phyloP scores from a whole-genome alignment of 2,797 vertebrate species.

The Picus viridis region DNA sequence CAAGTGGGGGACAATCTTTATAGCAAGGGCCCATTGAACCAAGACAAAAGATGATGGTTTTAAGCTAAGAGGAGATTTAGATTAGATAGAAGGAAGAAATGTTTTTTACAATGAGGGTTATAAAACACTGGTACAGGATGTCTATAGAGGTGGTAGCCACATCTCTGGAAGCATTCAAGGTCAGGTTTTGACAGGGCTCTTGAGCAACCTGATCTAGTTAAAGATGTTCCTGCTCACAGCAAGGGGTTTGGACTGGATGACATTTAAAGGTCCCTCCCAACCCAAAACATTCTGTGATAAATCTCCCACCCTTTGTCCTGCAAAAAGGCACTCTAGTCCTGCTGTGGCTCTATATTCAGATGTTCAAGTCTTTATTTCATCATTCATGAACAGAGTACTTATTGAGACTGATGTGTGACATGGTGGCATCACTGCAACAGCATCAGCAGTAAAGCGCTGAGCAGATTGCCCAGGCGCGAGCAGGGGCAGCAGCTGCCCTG shows the following conservation, averaged over 20 bases:
- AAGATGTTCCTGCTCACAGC: not conserved
- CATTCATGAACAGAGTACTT: no score
- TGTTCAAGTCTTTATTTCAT: not conserved
- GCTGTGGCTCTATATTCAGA: not conserved
- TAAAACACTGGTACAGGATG: not conserved
- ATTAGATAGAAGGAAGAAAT: not conserved
- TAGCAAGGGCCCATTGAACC: not conserved
- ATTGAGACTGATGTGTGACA: not conserved
- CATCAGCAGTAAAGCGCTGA: not conserved
- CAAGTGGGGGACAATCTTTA: not conserved
- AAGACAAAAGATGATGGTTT: not conserved
- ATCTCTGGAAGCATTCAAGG: not conserved
- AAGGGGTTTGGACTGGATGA: not conserved
- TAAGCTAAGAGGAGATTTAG: not conserved
- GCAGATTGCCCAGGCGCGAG: rapidly evolving
- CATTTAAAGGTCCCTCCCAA: not conserved
- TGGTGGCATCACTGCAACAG: not conserved
- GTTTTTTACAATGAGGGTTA: not conserved
- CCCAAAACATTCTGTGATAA: not conserved
- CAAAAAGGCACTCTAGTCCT: not conserved
- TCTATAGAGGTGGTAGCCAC: not conserved
- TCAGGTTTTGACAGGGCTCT: not conserved
- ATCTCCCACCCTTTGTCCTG: not conserved
- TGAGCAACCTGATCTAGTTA: not conserved
- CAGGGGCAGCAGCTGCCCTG: not conserved